Evolutionary conservation across 2,797 vertebrate genomes (phyloP), one percentile per base, ranked within the genome.

Genomic region (Diceros bicornis): DNA sequence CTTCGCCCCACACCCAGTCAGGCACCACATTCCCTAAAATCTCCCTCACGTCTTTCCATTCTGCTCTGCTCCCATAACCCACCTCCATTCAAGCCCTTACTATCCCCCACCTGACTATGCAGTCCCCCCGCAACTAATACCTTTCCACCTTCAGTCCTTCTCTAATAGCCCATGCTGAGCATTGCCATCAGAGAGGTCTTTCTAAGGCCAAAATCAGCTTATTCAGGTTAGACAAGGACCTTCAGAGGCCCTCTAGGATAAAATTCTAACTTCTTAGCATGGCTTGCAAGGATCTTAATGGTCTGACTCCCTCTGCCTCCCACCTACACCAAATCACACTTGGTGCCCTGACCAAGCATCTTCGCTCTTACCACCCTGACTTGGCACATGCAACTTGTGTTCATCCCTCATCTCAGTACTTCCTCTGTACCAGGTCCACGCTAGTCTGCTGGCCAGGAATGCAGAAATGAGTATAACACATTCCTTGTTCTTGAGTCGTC

Each of bases 401-500:
- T 32, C 37, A 34, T 14, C 57, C 37, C 9, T 75, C 55, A 0
- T 79, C 71, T 95, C 50, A 10, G 32, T 72, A 41, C 62, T 77
- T 83, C 86, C 69, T 27, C 6, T 21, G 34, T n/a, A 14, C 82
- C 52, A 47, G n/a, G 37, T 21, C 52, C 27, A 21, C 6, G 6
- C 69, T 47, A 20, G 52, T 50, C 44, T 8, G 0, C 77, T 84
- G 61, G 72, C 37, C 27, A 32, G 74, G 37, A 85, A 20, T 14
- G 23, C 59, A 66, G 90, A 59, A 57, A n/a, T 3, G 3, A 27
- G 17, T 0, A 14, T 27, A 50, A 68, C 41, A 1, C 3, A 0
- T 13, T 41, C 41, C 50, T 78, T 29, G 32, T 61, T 62, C 47
- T 84, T n/a, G 6, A 29, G 66, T 59, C 12, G 0, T 13, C 61